Base-by-base conservation (phyloP, 2,113 vertebrate genomes). In the Saiga tatarica region DNA sequence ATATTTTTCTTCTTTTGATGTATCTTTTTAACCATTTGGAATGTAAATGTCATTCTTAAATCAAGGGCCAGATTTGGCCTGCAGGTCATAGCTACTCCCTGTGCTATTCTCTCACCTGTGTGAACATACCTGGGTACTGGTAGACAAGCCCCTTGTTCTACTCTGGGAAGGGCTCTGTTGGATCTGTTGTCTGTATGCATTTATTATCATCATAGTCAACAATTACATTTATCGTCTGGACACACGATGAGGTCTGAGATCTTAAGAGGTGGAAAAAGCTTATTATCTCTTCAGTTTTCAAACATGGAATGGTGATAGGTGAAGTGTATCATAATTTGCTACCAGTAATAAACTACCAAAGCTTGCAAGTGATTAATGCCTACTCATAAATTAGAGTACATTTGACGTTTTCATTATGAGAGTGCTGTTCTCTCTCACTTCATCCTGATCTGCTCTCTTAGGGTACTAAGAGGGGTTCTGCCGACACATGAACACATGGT, bases 321-420 rank as follows among this genome's bases (percentile, higher is more conserved):
- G 83, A 92, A 90, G 36, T 60, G 6, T 78, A 86, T 82, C 79
- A 15, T 85, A 93, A 95, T 94, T 83, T 94, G 79, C 62, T 93
- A 47, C 39, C 76, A 79, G 85, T 96, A 91, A 95, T 94, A 93
- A 93, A 95, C 60, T 55, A 52, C 60, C 71, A 62, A 60, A 89
- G 42, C 42, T 67, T 52, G 42, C 1, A 2, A 89, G 50, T 59
- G 71, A 91, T 88, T 74, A 96, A 91, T 89, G 28, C 13, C 71
- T 91, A 59, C 78, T 92, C 88, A 57, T 86, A 88, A 76, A 55
- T 55, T 87, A 76, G 14, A 91, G 47, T 23, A 50, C 52, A 53
- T 94, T 23, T 28, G 33, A 28, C 0, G 0, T 39, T 84, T 28
- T 92, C n/a, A 45, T n/a, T 64, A 2, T 28, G 60, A 76, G 25